A percentile compares a stretch with the other conserved stretches of the same genome.
phyloP scores from a whole-genome alignment of 2,113 vertebrate species.

The Abramis brama region DNA sequence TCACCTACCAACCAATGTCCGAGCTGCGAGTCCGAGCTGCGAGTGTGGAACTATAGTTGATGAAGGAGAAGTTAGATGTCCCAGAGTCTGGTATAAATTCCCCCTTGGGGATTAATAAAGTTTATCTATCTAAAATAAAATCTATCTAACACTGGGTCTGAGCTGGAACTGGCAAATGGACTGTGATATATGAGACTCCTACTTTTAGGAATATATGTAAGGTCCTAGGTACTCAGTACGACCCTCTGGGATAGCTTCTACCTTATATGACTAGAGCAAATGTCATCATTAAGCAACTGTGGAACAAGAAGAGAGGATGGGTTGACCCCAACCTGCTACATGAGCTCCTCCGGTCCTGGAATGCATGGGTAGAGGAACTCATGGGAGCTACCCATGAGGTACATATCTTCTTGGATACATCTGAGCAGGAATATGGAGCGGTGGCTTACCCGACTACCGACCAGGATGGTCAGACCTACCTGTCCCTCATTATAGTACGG shows the following conservation, averaged over 20 bases:
- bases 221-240: conserved; percentile 23
- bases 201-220: conserved; percentile 27
- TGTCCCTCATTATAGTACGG: conserved; percentile 31
- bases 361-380: conserved; percentile 35
- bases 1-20: not conserved
- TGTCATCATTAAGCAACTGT: conserved; percentile 8
- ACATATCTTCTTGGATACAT: conserved; percentile 47
- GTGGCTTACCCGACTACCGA: not conserved
- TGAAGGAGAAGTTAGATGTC: not conserved
- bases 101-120: no score
- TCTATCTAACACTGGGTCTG: not conserved
- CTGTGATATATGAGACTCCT: not conserved
- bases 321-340: not conserved
- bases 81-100: not conserved
- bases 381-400: not conserved
- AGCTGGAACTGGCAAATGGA: not conserved
- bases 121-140: no score
- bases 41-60: not conserved
- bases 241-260: conserved; percentile 43
- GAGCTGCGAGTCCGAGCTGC: not conserved
- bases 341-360: conserved; percentile 8
- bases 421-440: conserved; percentile 34
- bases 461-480: not conserved
- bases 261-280: conserved; percentile 36
- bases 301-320: conserved; percentile 31